Evolutionary conservation across 2,113 vertebrate species (phyloP).

Genomic region (Corvus moneduloides): DNA sequence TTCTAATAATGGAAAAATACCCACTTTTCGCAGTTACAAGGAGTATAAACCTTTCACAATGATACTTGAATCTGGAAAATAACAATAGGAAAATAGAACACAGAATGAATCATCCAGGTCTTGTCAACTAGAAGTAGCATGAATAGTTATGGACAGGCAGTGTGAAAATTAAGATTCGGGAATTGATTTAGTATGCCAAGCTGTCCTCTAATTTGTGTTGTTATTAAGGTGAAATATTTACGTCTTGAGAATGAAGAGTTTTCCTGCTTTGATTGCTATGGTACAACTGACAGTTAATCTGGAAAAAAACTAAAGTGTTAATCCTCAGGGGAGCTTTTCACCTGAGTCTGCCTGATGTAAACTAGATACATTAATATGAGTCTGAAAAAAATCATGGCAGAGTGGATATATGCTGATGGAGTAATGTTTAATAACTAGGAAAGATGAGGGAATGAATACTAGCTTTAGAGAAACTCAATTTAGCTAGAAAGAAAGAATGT

Average conservation of each 20-base stretch:
- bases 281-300: background rate
- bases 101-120: background rate
- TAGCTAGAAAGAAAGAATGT: background rate
- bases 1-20: background rate
- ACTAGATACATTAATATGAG: background rate
- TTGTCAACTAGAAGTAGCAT: background rate
- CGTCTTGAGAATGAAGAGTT: background rate
- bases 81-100: background rate
- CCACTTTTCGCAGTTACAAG: background rate
- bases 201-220: background rate
- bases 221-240: constrained; percentile 26
- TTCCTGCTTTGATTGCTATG: background rate
- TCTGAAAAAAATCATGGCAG: background rate
- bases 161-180: background rate
- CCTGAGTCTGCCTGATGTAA: background rate
- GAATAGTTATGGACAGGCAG: background rate
- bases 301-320: background rate
- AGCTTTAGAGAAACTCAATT: background rate
- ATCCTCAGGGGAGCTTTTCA: background rate
- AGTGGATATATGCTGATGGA: background rate
- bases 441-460: background rate
- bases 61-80: background rate
- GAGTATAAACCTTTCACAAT: background rate
- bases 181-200: background rate
- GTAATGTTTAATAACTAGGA: background rate